phyloP scores from a whole-genome alignment of 2,888 invertebrate genomes.

The Helicoverpa assulta region DNA sequence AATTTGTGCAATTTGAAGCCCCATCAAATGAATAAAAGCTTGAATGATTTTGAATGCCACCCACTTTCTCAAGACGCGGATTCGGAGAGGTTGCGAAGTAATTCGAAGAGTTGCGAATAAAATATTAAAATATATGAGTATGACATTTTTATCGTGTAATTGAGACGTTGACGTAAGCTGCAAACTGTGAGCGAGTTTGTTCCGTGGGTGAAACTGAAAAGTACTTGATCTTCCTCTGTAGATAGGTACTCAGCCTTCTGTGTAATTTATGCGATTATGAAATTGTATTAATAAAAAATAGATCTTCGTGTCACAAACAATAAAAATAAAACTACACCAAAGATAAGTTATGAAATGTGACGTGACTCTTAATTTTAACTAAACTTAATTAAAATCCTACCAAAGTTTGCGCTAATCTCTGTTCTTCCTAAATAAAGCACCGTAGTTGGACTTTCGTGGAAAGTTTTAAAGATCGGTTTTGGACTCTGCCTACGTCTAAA shows the following conservation, averaged over 20 bases:
- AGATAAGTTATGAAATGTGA: slow-evolving; percentile 41
- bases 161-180: slow-evolving; percentile 33
- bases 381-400: slow-evolving; percentile 54
- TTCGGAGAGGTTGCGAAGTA: slow-evolving; percentile 27
- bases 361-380: slow-evolving; percentile 43
- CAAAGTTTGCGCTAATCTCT: slow-evolving; percentile 52
- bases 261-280: no score
- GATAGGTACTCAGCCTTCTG: no score
- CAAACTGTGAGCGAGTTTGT: slow-evolving; percentile 8
- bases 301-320: no score
- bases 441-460: slow-evolving; percentile 47
- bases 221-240: not conserved
- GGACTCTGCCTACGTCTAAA: slow-evolving; percentile 41
- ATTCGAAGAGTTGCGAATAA: slow-evolving; percentile 35
- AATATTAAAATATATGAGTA: slow-evolving; percentile 42
- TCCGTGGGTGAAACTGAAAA: slow-evolving; percentile 16
- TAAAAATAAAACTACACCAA: not conserved
- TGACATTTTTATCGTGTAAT: slow-evolving; percentile 46
- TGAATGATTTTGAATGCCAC: slow-evolving; percentile 31
- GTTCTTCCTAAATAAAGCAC: slow-evolving; percentile 56
- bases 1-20: slow-evolving; percentile 19
- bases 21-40: slow-evolving; percentile 23
- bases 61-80: slow-evolving; percentile 28
- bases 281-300: no score
- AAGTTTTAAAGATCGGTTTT: slow-evolving; percentile 47